phyloP scores from a whole-genome alignment of 1,140 invertebrate species.

The Polypedilum vanderplanki region DNA sequence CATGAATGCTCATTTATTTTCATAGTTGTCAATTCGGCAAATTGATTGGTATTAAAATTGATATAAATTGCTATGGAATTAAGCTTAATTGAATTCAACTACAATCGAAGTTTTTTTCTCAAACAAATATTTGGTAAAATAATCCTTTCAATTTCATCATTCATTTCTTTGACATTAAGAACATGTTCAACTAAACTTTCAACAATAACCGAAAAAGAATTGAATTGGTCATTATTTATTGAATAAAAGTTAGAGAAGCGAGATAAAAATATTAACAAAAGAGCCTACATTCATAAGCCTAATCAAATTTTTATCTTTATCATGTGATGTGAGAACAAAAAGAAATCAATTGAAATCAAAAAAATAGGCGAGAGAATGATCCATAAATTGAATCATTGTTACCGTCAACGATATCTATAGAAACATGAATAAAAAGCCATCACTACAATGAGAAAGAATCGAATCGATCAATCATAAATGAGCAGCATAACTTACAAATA shows the following conservation, averaged over 20 bases:
- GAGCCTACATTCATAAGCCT: no score
- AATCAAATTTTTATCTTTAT: background rate
- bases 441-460: background rate
- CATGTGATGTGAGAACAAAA: background rate
- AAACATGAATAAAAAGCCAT: background rate
- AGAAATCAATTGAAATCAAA: background rate
- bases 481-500: background rate
- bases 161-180: no score
- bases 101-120: background rate
- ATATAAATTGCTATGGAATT: no score
- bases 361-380: no score
- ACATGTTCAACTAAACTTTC: no score
- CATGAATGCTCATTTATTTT: constrained; percentile 1
- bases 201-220: no score
- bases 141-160: no score
- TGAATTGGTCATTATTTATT: no score
- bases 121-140: no score
- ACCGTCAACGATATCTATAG: background rate
- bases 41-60: background rate
- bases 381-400: no score
- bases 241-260: no score
- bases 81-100: background rate
- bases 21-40: background rate
- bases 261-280: no score
- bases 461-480: constrained; percentile 4